These are phyloP conservation scores for Gymnothorax javanicus DNA, from an alignment of 2,797 vertebrate genomes.

Conservation along the genomic window DNA sequence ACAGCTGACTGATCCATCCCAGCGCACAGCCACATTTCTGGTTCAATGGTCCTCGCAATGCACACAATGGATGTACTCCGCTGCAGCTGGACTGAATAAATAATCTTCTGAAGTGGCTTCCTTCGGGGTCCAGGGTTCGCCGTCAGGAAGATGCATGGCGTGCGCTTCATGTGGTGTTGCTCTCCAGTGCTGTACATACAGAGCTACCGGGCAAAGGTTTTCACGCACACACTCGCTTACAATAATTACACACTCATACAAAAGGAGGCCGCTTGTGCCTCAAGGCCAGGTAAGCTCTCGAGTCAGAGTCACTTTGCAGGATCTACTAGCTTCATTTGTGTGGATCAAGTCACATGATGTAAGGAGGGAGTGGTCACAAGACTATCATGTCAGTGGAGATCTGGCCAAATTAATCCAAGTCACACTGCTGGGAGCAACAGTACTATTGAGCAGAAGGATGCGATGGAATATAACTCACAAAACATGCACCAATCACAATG, in stretches of 20 bases:
- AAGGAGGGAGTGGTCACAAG: not conserved
- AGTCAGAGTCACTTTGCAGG: not conserved
- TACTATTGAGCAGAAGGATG: not conserved
- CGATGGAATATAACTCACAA: not conserved
- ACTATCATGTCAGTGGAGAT: not conserved
- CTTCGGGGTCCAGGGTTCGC: not conserved
- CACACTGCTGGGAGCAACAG: not conserved
- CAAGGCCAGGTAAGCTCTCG: not conserved
- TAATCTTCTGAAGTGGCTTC: not conserved
- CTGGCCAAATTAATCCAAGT: not conserved
- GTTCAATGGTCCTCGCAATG: not conserved
- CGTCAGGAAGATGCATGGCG: not conserved
- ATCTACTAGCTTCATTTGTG: not conserved
- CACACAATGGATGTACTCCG: not conserved
- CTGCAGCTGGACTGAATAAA: not conserved
- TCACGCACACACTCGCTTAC: not conserved
- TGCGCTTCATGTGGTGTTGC: not conserved
- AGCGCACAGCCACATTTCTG: not conserved
- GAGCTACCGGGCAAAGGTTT: not conserved
- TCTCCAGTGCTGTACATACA: not conserved
- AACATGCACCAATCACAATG: not conserved
- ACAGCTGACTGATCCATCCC: not conserved
- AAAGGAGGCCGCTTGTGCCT: not conserved
- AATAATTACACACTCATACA: slow-evolving; percentile 42
- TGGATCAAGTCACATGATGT: not conserved